These are phyloP conservation scores for Schizopygopsis malacanthus DNA, from an alignment of 2,797 vertebrate species.

Conservation along the genomic window DNA sequence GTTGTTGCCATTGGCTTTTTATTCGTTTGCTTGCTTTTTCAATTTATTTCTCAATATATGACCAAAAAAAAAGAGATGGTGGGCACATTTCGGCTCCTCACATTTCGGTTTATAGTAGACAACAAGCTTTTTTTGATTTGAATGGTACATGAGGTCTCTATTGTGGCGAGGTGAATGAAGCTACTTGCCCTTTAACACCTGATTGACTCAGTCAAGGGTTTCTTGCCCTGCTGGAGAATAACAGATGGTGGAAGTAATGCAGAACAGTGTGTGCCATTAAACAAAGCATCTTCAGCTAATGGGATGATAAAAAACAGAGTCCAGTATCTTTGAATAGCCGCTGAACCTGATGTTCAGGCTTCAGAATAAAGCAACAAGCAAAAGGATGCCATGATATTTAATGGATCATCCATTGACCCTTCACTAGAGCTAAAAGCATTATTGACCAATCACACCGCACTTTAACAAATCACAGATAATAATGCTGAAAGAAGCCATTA, in stretches of 20 bases:
- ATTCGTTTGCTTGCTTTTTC: not conserved
- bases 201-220: not conserved
- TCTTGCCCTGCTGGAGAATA: not conserved
- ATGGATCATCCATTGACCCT: not conserved
- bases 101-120: not conserved
- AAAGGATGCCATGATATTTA: not conserved
- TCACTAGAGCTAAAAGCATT: not conserved
- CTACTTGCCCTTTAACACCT: slow-evolving; percentile 2
- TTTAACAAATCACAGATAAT: not conserved
- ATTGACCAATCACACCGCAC: not conserved
- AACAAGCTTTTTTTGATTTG: not conserved
- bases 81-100: not conserved
- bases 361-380: not conserved
- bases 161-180: not conserved
- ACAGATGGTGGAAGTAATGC: not conserved
- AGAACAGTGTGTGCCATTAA: not conserved
- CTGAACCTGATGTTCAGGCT: not conserved
- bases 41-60: slow-evolving; percentile 21
- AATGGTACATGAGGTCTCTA: not conserved
- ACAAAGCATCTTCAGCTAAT: slow-evolving; percentile 14
- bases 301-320: not conserved
- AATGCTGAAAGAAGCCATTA: not conserved
- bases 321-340: not conserved
- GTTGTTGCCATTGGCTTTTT: not conserved
- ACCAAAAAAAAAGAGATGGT: not conserved